These are phyloP conservation scores for Danio aesculapii DNA, from an alignment of 2,797 vertebrate species.

Conservation along the genomic window DNA sequence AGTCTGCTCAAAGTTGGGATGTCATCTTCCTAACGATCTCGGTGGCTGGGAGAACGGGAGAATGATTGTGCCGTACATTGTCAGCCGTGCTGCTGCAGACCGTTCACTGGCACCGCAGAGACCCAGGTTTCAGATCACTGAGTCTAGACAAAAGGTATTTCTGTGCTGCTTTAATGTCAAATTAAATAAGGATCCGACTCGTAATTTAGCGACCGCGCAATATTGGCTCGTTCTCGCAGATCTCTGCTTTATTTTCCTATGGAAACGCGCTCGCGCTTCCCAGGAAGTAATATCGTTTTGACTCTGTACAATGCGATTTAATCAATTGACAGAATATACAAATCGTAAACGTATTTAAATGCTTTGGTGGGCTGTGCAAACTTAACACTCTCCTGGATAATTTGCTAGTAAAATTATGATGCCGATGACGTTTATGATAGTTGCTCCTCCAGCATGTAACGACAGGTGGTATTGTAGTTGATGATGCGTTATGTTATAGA, in stretches of 20 bases:
- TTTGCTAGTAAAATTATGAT: constrained; percentile 56
- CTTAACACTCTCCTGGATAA: constrained; percentile 62
- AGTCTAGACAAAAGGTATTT: constrained; percentile 84
- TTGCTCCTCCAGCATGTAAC: constrained; percentile 51
- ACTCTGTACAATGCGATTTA: constrained; percentile 29
- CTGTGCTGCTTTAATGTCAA: constrained; percentile 55
- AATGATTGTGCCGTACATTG: constrained; percentile 65
- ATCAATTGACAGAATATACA: constrained; percentile 17
- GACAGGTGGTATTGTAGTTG: constrained; percentile 61
- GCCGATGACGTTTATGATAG: constrained; percentile 57
- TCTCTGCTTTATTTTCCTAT: background rate
- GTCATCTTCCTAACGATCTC: constrained; percentile 80
- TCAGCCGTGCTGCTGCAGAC: constrained; percentile 71
- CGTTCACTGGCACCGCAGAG: constrained; percentile 76
- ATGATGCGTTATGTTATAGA: constrained; percentile 48
- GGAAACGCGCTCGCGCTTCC: constrained; percentile 10
- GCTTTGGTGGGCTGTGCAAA: constrained; percentile 56
- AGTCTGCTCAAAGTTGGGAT: constrained; percentile 85
- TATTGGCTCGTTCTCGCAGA: background rate
- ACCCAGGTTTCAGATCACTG: constrained; percentile 80
- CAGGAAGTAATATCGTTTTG: constrained; percentile 46
- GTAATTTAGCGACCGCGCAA: background rate
- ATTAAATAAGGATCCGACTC: constrained; percentile 36
- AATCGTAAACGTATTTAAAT: constrained; percentile 65
- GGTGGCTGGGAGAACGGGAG: constrained; percentile 70